Conservation (phyloP, 2,888 invertebrate genomes). For the Drosophila multiciliata region DNA sequence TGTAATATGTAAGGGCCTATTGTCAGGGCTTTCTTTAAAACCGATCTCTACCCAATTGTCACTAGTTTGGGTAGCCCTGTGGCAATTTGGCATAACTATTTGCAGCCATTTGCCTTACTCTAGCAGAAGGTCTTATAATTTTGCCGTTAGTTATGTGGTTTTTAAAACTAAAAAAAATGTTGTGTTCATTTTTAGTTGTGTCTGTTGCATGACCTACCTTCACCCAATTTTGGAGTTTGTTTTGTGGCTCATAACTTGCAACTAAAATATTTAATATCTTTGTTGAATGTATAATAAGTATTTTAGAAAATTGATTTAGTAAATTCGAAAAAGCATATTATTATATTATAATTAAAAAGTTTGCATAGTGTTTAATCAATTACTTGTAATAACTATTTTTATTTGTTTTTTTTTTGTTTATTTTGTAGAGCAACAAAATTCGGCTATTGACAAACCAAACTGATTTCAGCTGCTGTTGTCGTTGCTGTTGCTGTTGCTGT, state of each 20-base stretch:
- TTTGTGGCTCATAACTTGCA: not conserved
- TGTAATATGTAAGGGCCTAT: slow-evolving; percentile 41
- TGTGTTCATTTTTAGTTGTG: slow-evolving; percentile 35
- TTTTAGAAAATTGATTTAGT: not conserved
- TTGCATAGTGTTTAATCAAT: not conserved
- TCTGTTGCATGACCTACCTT: not conserved
- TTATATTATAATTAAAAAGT: not conserved
- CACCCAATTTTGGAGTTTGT: not conserved
- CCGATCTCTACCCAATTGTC: slow-evolving; percentile 11
- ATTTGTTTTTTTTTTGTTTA: not conserved
- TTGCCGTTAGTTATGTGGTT: not conserved
- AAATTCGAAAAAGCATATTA: not conserved
- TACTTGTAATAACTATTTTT: not conserved
- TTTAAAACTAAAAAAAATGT: not conserved
- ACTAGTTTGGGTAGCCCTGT: not conserved
- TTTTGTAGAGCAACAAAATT: slow-evolving; percentile 10
- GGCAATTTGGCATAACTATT: not conserved
- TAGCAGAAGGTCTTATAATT: not conserved
- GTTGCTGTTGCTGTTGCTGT: slow-evolving; percentile 25
- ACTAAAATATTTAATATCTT: not conserved
- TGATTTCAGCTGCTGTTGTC: slow-evolving; percentile 15
- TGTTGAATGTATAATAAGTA: not conserved
- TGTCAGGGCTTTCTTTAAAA: slow-evolving; percentile 27
- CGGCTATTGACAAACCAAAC: slow-evolving; percentile 15
- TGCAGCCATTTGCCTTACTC: not conserved